Base-by-base conservation (phyloP, 2,888 invertebrate species). In the Chironomus riparius region DNA sequence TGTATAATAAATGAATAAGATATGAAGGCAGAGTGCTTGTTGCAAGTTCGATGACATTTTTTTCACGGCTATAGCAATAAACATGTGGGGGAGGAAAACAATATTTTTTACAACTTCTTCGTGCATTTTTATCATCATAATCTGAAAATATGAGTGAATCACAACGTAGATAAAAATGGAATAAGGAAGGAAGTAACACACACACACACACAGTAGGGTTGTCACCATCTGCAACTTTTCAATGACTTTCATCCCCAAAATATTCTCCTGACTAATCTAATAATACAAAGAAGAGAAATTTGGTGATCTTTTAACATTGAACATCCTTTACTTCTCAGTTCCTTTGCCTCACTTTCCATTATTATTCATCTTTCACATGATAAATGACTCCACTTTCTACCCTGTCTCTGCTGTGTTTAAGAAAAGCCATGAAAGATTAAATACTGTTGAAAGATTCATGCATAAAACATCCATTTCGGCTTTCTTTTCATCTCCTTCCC, bases 361-460 rank as follows among this genome's bases (percentile, higher is more conserved):
- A 50, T 24, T 50, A 28, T 28, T 28, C 5, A 50, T 50, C 50
- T 50, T 15, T 13, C 65, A 65, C 22, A 28, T 56, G 62, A 72
- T 72, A 38, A 18, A 72, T 72, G 72, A 61, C 47, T n/a, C 47
- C 47, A 61, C 61, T 72, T 72, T n/a, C 15, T 28, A 5, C 15
- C 5, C 4, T n/a, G n/a, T n/a, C 15, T 50, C 4, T 28, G 28
- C 28, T 28, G 22, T 3, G n/a, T n/a, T n/a, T n/a, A n/a, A 28
- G 5, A 28, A 28, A 50, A 48, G 50, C 7, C 61, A 56, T 28
- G 61, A 72, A 28, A 50, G 61, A 72, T 72, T 72, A 72, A 72
- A 50, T 56, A 72, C 61, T 61, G 72, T 72, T 72, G 72, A 72
- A 72, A 50, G 50, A 50, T 22, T 56, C 72, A 72, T 72, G 56